Conservation (phyloP, 1,140 invertebrate species). For the Eriocheir sinensis region DNA sequence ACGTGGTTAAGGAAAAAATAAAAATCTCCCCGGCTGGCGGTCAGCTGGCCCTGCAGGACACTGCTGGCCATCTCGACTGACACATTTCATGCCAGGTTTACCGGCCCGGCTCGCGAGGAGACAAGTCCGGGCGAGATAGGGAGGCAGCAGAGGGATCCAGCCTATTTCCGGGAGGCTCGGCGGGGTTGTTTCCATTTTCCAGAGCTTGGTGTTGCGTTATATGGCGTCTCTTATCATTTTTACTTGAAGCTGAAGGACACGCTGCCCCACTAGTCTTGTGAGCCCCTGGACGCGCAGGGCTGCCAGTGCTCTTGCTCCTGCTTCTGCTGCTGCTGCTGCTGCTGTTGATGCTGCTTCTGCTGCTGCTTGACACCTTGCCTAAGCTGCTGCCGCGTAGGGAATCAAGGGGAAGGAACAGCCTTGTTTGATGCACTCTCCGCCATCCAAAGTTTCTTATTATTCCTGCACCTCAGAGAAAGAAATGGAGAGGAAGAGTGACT, state of each 20-base stretch:
- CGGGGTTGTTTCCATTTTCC: constrained; percentile 13
- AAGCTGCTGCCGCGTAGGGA: too few species aligned
- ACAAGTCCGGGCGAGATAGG: not conserved
- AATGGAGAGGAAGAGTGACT: too few species aligned
- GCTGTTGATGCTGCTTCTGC: too few species aligned
- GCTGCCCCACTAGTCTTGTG: too few species aligned
- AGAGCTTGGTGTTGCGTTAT: constrained; percentile 23
- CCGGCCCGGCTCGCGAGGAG: constrained; percentile 23
- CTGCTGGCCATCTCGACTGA: constrained; percentile 57
- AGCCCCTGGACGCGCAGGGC: not conserved
- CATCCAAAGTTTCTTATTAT: too few species aligned
- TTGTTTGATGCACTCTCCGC: too few species aligned
- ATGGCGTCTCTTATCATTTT: constrained; percentile 6
- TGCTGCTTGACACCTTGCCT: too few species aligned
- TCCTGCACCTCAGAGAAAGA: too few species aligned
- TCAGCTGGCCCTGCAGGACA: constrained; percentile 26
- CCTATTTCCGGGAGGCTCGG: not conserved
- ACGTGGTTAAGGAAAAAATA: constrained; percentile 33
- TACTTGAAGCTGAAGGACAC: not conserved
- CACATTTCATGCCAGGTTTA: constrained; percentile 56
- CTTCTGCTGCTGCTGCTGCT: too few species aligned
- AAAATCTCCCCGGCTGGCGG: constrained; percentile 31
- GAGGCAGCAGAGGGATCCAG: not conserved
- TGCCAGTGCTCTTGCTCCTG: too few species aligned
- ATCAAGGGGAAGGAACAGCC: too few species aligned